These are phyloP conservation scores for Leiothrix lutea DNA, from an alignment of 2,113 vertebrate genomes.

Conservation along the genomic window DNA sequence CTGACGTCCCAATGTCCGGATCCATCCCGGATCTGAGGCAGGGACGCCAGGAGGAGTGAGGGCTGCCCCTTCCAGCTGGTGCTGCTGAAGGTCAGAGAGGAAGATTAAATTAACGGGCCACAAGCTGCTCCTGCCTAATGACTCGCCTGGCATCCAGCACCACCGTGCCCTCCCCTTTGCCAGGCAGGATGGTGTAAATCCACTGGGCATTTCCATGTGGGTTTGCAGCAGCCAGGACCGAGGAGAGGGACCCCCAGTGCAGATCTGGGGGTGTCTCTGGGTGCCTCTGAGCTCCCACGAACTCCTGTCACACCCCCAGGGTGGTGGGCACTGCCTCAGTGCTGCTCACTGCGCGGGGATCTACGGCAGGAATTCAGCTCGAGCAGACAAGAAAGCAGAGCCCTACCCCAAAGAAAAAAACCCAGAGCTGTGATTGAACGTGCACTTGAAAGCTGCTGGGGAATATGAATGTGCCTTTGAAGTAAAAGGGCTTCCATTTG, in stretches of 20 bases:
- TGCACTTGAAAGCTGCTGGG: constrained; percentile 74
- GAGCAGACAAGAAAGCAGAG: background rate
- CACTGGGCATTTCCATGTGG: background rate
- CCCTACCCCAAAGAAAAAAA: constrained; percentile 43
- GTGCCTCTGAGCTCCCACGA: background rate
- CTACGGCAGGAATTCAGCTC: constrained; percentile 24
- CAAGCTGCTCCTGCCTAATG: background rate
- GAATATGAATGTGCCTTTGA: constrained; percentile 77
- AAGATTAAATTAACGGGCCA: background rate
- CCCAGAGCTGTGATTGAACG: constrained; percentile 65
- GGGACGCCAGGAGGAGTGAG: rapidly evolving
- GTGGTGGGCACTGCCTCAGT: background rate
- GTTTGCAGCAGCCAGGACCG: rapidly evolving
- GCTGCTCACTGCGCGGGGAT: background rate
- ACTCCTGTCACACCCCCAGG: background rate
- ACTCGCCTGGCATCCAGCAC: background rate
- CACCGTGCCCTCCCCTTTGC: background rate
- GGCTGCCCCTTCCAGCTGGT: rapidly evolving
- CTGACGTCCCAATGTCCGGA: rapidly evolving
- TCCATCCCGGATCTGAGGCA: background rate
- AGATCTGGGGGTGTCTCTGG: background rate
- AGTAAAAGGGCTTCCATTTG: constrained; percentile 73
- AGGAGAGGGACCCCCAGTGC: background rate
- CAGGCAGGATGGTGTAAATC: background rate
- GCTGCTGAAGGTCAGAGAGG: background rate